phyloP scores from a whole-genome alignment of 2,797 vertebrate species.

The Rachycentron canadum region DNA sequence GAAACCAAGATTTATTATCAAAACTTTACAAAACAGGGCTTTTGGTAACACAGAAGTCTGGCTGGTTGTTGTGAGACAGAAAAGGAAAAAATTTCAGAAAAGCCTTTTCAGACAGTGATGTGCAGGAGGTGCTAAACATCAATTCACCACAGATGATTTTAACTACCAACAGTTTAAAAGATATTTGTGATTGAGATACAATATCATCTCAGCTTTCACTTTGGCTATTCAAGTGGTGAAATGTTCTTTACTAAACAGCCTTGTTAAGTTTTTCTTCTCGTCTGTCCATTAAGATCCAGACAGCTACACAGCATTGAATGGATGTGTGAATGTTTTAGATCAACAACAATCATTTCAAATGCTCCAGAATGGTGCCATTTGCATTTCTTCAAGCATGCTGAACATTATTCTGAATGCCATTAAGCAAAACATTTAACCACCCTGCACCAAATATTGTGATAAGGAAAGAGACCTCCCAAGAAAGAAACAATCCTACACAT shows the following conservation, averaged over 20 bases:
- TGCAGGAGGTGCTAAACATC: neutral
- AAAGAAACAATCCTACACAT: constrained; percentile 49
- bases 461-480: constrained; percentile 13
- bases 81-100: neutral
- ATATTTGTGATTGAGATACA: neutral
- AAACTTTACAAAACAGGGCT: neutral
- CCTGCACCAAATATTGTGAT: constrained; percentile 41
- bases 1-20: neutral
- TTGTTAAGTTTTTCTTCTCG: constrained; percentile 18
- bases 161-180: neutral
- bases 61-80: neutral
- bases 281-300: constrained; percentile 28
- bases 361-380: neutral
- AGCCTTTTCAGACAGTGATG: neutral
- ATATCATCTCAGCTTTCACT: constrained; percentile 16
- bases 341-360: constrained; percentile 5
- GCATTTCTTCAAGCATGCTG: neutral
- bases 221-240: constrained; percentile 25
- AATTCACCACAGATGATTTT: neutral
- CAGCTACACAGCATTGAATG: neutral
- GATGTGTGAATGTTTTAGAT: constrained; percentile 13
- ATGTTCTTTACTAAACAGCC: constrained; percentile 30
- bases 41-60: neutral
- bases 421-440: constrained; percentile 25
- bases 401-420: constrained; percentile 16